phyloP scores from a whole-genome alignment of 2,888 invertebrate species.

The Dicycla oo region DNA sequence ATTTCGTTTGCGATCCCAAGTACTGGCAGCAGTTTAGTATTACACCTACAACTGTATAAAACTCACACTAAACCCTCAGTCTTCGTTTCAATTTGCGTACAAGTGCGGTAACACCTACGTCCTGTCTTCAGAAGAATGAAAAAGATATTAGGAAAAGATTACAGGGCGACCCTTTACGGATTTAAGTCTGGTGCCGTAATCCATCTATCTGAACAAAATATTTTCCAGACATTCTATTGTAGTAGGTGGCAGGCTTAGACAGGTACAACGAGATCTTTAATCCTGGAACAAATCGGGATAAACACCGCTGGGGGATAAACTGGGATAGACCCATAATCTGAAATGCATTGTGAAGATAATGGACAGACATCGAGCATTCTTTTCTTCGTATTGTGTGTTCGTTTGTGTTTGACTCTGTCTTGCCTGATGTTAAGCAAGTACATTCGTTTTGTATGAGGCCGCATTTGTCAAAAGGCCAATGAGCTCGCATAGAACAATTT shows the following conservation, averaged over 20 bases:
- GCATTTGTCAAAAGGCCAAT: not conserved
- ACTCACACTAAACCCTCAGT: not conserved
- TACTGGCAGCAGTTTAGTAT: not conserved
- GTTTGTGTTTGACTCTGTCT: not conserved
- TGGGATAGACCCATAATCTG: not conserved
- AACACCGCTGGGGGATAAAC: slow-evolving; percentile 1
- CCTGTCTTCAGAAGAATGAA: slow-evolving; percentile 30
- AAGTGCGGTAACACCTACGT: slow-evolving; percentile 14
- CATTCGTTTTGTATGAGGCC: not conserved
- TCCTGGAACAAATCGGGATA: slow-evolving; percentile 5
- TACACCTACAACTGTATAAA: slow-evolving; percentile 2
- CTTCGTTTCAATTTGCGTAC: slow-evolving; percentile 23
- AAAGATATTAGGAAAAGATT: slow-evolving; percentile 35
- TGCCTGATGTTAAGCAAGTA: not conserved
- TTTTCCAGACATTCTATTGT: slow-evolving; percentile 25
- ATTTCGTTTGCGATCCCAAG: not conserved
- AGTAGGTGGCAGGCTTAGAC: not conserved
- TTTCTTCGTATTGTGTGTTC: not conserved
- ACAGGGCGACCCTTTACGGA: slow-evolving; percentile 31
- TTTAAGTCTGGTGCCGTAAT: slow-evolving; percentile 33
- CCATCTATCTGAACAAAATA: slow-evolving; percentile 29
- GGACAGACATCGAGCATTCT: not conserved
- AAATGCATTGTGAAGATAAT: not conserved
- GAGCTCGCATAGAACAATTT: not conserved
- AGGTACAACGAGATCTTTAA: slow-evolving; percentile 4